Conservation (phyloP, 2,888 invertebrate genomes). For the Agonum fuliginosum region DNA sequence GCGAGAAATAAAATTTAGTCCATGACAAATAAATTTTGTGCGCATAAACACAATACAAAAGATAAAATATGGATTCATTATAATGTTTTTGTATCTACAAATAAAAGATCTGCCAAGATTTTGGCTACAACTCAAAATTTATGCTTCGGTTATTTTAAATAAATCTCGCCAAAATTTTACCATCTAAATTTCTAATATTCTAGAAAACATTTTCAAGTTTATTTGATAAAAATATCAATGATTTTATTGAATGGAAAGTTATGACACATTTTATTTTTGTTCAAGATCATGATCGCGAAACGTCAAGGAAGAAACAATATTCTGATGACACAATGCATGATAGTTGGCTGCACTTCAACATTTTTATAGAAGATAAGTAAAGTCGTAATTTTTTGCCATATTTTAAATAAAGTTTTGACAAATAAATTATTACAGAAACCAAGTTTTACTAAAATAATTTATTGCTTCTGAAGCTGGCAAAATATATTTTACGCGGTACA, state of each 20-base stretch:
- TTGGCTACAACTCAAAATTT: conserved; percentile 32
- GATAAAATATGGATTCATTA: conserved; percentile 38
- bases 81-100: conserved; percentile 39
- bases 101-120: conserved; percentile 7
- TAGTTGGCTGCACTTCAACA: conserved; percentile 36
- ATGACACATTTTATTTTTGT: background rate
- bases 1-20: conserved; percentile 6
- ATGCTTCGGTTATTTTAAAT: conserved; percentile 42
- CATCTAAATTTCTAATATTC: background rate
- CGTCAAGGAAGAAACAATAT: background rate
- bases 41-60: conserved; percentile 28
- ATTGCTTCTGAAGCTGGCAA: background rate
- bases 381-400: conserved; percentile 11
- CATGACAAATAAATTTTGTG: conserved; percentile 5
- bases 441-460: background rate
- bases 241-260: background rate
- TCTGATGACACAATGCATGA: conserved; percentile 9
- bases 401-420: conserved; percentile 42
- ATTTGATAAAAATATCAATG: conserved; percentile 8
- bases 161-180: background rate
- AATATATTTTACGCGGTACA: too few relatives aligned
- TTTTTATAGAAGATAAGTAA: conserved; percentile 23
- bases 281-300: conserved; percentile 1
- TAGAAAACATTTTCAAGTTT: background rate
- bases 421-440: conserved; percentile 21